Evolutionary conservation across 2,888 invertebrate species (phyloP).

Genomic region (Scaptomyza flava): DNA sequence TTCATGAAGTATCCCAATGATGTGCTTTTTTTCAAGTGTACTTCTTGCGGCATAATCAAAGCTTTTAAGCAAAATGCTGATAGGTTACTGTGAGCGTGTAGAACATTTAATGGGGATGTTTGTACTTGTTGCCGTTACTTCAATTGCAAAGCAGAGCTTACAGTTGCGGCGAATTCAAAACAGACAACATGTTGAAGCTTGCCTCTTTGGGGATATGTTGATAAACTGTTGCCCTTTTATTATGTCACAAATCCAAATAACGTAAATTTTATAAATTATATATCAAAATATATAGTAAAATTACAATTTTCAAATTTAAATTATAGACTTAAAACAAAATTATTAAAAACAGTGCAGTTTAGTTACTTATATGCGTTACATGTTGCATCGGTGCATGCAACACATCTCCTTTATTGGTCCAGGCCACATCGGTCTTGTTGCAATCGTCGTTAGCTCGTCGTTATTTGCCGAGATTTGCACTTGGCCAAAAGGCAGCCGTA

Average conservation of each 20-base stretch:
- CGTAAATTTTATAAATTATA: not conserved
- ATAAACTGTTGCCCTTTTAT: constrained; percentile 21
- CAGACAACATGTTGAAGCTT: constrained; percentile 71
- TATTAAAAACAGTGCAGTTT: not conserved
- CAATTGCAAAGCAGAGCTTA: constrained; percentile 17
- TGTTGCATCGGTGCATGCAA: constrained; percentile 50
- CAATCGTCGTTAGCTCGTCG: constrained; percentile 51
- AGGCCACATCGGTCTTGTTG: constrained; percentile 42
- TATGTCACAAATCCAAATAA: not conserved
- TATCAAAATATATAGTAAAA: no score
- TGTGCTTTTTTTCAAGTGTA: constrained; percentile 25
- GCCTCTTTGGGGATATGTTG: constrained; percentile 1
- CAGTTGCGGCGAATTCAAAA: constrained; percentile 69
- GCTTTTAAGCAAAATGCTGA: constrained; percentile 50
- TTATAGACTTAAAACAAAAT: not conserved
- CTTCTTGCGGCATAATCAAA: constrained; percentile 10
- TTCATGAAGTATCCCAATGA: not conserved
- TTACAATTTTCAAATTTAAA: not conserved
- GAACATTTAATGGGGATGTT: constrained; percentile 43
- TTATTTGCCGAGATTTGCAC: constrained; percentile 60
- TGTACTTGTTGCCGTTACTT: constrained; percentile 73
- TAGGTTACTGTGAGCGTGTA: constrained; percentile 47
- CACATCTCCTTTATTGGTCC: constrained; percentile 59
- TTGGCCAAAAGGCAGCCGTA: constrained; percentile 49
- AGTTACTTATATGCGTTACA: constrained; percentile 5